A percentile compares a stretch with the other conserved stretches of the same genome.
Conservation (phyloP, 2,113 vertebrate species). For the Tichodroma muraria region DNA sequence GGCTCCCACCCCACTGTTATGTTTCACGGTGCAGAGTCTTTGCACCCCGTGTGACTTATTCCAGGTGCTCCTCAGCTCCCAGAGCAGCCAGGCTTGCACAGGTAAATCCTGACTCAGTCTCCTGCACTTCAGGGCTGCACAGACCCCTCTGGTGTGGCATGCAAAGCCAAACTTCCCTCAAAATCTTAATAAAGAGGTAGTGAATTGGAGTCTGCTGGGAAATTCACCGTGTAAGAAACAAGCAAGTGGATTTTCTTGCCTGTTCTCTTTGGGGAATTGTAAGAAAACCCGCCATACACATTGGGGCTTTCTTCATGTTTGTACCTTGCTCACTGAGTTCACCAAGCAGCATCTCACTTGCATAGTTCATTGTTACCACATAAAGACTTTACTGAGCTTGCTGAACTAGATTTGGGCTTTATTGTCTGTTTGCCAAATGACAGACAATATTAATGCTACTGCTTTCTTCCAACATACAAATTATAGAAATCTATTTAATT, state of each 20-base stretch:
- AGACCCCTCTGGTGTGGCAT: background rate
- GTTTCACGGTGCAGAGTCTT: background rate
- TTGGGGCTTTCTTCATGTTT: background rate
- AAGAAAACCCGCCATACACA: background rate
- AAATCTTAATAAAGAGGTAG: background rate
- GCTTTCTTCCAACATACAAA: background rate
- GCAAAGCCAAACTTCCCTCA: background rate
- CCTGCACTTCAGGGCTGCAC: background rate
- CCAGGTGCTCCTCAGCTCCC: background rate
- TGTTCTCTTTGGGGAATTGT: background rate
- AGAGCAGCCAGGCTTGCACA: background rate
- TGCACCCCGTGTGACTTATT: background rate
- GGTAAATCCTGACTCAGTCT: background rate
- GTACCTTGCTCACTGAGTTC: background rate
- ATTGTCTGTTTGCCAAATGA: background rate
- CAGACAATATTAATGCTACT: background rate
- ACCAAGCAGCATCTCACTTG: background rate
- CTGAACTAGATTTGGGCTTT: constrained; percentile 19
- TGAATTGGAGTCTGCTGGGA: background rate
- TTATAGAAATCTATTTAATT: constrained; percentile 45
- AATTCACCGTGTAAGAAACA: background rate
- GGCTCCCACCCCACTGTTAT: background rate
- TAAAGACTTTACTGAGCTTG: constrained; percentile 7
- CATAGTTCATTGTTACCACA: background rate
- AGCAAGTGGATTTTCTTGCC: background rate